Percentiles rank a stretch among this genome's conserved stretches.
phyloP scores from a whole-genome alignment of 2,797 vertebrate genomes.

The Hybognathus amarus region DNA sequence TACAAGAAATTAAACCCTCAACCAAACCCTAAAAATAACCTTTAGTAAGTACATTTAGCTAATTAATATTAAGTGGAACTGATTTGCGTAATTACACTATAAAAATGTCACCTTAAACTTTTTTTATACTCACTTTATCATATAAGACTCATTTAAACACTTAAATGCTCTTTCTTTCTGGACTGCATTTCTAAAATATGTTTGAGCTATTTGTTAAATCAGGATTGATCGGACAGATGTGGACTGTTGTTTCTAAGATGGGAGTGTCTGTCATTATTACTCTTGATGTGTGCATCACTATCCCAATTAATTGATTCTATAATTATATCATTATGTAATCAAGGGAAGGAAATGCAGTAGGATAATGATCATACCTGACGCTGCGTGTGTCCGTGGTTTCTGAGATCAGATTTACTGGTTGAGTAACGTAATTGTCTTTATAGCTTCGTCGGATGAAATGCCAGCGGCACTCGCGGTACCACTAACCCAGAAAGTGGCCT shows the following conservation, averaged over 20 bases:
- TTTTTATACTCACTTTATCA: not conserved
- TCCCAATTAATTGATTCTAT: not conserved
- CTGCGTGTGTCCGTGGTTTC: not conserved
- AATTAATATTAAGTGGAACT: not conserved
- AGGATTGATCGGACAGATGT: not conserved
- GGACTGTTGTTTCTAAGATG: not conserved
- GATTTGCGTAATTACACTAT: not conserved
- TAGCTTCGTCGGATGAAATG: not conserved
- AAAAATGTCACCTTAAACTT: not conserved
- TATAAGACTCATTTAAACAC: not conserved
- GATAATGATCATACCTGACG: not conserved
- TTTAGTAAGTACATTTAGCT: not conserved
- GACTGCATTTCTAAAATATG: not conserved
- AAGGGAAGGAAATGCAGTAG: not conserved
- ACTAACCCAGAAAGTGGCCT: not conserved
- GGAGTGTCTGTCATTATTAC: not conserved
- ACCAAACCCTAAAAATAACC: not conserved
- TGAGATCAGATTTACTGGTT: not conserved
- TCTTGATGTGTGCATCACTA: not conserved
- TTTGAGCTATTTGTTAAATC: not conserved
- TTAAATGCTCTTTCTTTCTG: not conserved
- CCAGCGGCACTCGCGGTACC: not conserved
- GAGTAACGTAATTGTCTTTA: not conserved
- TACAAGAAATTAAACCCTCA: not conserved
- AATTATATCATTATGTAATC: conserved; percentile 15